Base-by-base conservation (phyloP, 2,797 vertebrate species). In the Myotis myotis region DNA sequence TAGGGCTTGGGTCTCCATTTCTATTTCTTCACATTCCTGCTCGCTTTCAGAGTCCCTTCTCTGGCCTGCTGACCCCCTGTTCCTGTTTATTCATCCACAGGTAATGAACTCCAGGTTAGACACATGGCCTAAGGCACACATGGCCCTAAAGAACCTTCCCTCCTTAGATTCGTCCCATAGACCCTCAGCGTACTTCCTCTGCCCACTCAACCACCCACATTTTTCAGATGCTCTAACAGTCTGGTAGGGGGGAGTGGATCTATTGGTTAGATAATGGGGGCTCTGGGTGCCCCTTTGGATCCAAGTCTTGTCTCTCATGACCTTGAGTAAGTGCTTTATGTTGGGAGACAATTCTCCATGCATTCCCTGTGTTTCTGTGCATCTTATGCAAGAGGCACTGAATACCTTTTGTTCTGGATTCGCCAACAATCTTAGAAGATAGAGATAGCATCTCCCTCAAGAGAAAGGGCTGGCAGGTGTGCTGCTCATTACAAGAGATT, bases 121-220 rank as follows among this genome's bases (percentile, higher is more conserved):
- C 5, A 19, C 0, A 1, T 0, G 4, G 6, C 19, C 30, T 16
- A 28, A 33, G 47, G 60, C 20, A 5, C 11, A 8, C 1, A 8
- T 4, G 19, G 57, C 23, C 17, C 33, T 20, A 28, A 72, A 44
- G 4, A 68, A 20, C 8, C 20, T 1, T 13, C 12, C 25, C 13
- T 3, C 12, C 72, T 81, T 72, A 10, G 0, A 2, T n/a, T 41
- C n/a, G 3, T 47, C 4, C 8, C 6, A 11, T 1, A 22, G 13
- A 36, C 49, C 3, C 22, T 47, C 41, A 4, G 16, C 47, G 15
- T 11, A 25, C 25, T 51, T 51, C 15, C 33, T 33, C 55, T n/a
- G 38, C 19, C 75, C 8, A 15, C 36, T n/a, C 19, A 33, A 0
- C 1, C 22, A 20, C 19, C 3, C 8, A 8, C 7, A 28, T n/a